phyloP scores from a whole-genome alignment of 2,797 vertebrate species.

The Hephaestus fuliginosus region DNA sequence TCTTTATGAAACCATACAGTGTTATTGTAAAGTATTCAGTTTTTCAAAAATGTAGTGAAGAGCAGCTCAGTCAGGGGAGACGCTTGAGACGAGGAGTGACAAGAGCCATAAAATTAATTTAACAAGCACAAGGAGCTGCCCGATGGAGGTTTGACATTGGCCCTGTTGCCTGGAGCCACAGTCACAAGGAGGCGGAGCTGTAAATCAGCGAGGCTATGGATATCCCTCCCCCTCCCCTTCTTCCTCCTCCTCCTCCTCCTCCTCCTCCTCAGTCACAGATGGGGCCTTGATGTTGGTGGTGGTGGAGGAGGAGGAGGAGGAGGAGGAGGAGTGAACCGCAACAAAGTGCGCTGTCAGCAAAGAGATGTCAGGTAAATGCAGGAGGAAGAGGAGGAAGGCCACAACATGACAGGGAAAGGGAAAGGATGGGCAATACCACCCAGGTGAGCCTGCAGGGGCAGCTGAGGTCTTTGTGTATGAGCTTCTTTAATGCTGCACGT shows the following conservation, averaged over 20 bases:
- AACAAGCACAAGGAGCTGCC: conserved; percentile 49
- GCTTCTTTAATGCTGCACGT: not conserved
- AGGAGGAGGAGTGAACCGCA: not conserved
- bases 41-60: conserved; percentile 8
- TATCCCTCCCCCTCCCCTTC: not conserved
- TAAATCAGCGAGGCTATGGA: conserved; percentile 48
- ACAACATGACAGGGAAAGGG: too few species aligned
- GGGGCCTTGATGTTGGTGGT: conserved; percentile 13
- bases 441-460: not conserved
- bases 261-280: not conserved
- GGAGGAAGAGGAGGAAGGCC: conserved; percentile 8
- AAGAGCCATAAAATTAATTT: conserved; percentile 52
- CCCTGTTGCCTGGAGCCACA: conserved; percentile 22
- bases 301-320: not conserved
- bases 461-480: not conserved
- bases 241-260: not conserved
- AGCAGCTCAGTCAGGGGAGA: conserved; percentile 26
- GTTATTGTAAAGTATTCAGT: not conserved
- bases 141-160: conserved; percentile 31
- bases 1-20: not conserved
- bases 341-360: conserved; percentile 24
- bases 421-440: not conserved
- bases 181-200: not conserved
- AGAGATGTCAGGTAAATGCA: conserved; percentile 27
- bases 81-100: conserved; percentile 34